Evolutionary conservation across 2,888 invertebrate species (phyloP).

Genomic region (Lumbricus terrestris): DNA sequence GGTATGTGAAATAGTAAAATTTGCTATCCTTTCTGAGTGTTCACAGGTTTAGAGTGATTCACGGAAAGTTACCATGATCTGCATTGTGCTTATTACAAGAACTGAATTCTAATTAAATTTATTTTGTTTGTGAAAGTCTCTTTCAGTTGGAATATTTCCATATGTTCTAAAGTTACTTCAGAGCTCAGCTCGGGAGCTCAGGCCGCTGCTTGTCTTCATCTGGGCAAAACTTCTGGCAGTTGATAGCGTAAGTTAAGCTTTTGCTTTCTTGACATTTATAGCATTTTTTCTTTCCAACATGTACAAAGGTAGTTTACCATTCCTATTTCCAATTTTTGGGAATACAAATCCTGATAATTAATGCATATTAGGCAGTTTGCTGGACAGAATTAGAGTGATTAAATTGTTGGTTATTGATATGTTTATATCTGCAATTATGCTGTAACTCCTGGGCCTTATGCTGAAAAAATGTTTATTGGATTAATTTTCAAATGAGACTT

Average conservation of each 20-base stretch:
- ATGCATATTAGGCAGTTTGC: too few species aligned
- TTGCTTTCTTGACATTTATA: neutral
- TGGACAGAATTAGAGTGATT: neutral
- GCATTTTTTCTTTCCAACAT: too few species aligned
- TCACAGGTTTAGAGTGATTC: neutral
- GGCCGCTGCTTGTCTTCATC: constrained; percentile 91
- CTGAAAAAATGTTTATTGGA: too few species aligned
- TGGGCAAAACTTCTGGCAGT: constrained; percentile 98
- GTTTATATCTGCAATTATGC: neutral
- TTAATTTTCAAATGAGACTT: too few species aligned
- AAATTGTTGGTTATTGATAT: neutral
- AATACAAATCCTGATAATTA: too few species aligned
- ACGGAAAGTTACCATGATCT: neutral
- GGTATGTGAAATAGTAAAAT: neutral
- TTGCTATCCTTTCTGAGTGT: neutral
- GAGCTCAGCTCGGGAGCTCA: constrained; percentile 85
- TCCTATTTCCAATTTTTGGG: too few species aligned
- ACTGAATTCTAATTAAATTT: neutral
- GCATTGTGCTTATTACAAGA: neutral
- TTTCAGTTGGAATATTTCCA: constrained; percentile 97
- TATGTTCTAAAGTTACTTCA: constrained; percentile 95
- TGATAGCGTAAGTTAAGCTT: constrained; percentile 73
- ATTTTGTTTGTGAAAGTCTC: constrained; percentile 64
- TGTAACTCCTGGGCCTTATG: too few species aligned
- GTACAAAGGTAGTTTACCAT: too few species aligned